Conservation (phyloP, 2,888 invertebrate species). For the Scaptodrosophila latifasciaeformis region DNA sequence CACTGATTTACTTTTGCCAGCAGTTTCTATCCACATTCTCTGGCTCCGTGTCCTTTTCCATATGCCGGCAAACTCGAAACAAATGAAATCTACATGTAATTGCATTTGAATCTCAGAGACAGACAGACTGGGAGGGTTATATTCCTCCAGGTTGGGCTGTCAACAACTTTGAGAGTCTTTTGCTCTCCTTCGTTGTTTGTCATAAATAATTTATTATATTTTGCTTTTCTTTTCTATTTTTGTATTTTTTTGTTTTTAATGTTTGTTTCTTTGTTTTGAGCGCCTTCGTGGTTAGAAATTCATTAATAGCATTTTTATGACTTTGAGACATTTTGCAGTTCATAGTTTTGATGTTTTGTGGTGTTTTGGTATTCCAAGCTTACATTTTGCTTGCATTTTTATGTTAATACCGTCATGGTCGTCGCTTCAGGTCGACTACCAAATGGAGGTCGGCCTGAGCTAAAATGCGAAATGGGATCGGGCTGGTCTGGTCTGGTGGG, state of each 20-base stretch:
- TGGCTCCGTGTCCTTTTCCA: slow-evolving; percentile 11
- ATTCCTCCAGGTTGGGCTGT: slow-evolving; percentile 38
- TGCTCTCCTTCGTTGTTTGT: slow-evolving; percentile 8
- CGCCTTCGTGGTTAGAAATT: slow-evolving; percentile 61
- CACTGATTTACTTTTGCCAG: slow-evolving; percentile 38
- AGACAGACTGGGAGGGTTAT: slow-evolving; percentile 6
- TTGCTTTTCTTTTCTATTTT: slow-evolving; percentile 40
- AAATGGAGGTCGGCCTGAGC: too few relatives aligned
- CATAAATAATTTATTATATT: slow-evolving; percentile 67
- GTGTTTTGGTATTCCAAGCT: slow-evolving; percentile 23
- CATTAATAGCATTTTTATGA: slow-evolving; percentile 67
- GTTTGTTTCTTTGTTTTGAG: too few relatives aligned
- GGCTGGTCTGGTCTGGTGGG: slow-evolving; percentile 28
- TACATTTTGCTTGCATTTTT: slow-evolving; percentile 45
- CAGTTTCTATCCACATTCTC: slow-evolving; percentile 8
- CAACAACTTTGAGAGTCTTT: background rate
- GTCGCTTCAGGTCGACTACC: too few relatives aligned
- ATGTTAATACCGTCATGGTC: slow-evolving; percentile 63
- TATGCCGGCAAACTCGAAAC: slow-evolving; percentile 15
- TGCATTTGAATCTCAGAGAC: slow-evolving; percentile 59
- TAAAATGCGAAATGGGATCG: too few relatives aligned
- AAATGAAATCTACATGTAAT: slow-evolving; percentile 60
- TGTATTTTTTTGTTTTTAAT: slow-evolving; percentile 30
- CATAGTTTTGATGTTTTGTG: slow-evolving; percentile 7
- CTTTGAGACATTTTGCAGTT: slow-evolving; percentile 37